These are phyloP conservation scores for Cheilosia variabilis DNA, from an alignment of 2,888 invertebrate genomes.

Conservation along the genomic window DNA sequence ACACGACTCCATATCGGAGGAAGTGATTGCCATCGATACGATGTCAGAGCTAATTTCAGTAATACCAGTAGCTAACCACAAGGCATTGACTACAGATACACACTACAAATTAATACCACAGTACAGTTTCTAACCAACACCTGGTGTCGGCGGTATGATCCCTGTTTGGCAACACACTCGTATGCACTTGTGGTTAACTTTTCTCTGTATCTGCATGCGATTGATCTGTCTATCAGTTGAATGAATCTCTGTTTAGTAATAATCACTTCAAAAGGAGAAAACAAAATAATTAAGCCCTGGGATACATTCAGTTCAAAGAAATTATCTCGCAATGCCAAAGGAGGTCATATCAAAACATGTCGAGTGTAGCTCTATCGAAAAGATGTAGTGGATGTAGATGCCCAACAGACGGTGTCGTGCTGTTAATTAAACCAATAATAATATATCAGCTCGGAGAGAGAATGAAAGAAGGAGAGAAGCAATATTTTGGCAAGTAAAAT, in stretches of 20 bases:
- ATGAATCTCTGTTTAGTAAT: slow-evolving; percentile 42
- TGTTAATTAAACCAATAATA: slow-evolving; percentile 27
- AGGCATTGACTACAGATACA: slow-evolving; percentile 16
- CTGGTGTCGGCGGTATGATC: slow-evolving; percentile 24
- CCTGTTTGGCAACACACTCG: slow-evolving; percentile 5
- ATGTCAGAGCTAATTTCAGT: slow-evolving; percentile 22
- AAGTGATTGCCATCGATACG: slow-evolving; percentile 44
- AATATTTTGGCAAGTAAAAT: slow-evolving; percentile 9
- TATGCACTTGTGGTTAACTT: no score
- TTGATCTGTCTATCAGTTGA: slow-evolving; percentile 22
- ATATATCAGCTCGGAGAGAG: not conserved
- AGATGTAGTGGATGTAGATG: not conserved
- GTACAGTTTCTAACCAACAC: slow-evolving; percentile 32
- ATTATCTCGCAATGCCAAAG: slow-evolving; percentile 40
- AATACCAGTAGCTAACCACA: slow-evolving; percentile 63
- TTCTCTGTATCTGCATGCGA: slow-evolving; percentile 12
- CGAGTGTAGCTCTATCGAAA: slow-evolving; percentile 11
- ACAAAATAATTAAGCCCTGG: slow-evolving; percentile 53
- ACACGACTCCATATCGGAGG: slow-evolving; percentile 8
- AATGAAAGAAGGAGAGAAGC: not conserved
- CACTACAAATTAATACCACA: slow-evolving; percentile 34
- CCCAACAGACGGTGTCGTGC: slow-evolving; percentile 3
- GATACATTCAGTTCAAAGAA: slow-evolving; percentile 60
- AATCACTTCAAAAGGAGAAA: slow-evolving; percentile 57
- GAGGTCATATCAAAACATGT: slow-evolving; percentile 64